These are phyloP conservation scores for Microdon myrmicae DNA, from an alignment of 2,888 invertebrate species.

Conservation along the genomic window DNA sequence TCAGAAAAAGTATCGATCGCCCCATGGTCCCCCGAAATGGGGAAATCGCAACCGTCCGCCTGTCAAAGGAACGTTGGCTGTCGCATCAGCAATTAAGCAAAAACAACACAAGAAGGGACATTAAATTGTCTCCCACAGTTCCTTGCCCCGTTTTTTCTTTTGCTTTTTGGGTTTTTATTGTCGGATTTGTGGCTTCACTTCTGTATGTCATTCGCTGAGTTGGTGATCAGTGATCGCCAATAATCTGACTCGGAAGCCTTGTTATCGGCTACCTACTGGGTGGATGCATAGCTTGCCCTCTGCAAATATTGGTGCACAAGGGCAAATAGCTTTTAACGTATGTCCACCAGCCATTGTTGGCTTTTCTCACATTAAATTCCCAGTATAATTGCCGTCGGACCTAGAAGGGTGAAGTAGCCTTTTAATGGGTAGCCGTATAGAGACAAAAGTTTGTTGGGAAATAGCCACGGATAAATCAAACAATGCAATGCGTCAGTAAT, in stretches of 20 bases:
- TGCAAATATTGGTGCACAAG: slow-evolving; percentile 29
- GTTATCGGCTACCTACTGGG: slow-evolving; percentile 12
- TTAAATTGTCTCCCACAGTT: slow-evolving; percentile 56
- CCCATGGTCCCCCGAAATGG: slow-evolving; percentile 33
- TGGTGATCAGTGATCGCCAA: slow-evolving; percentile 12
- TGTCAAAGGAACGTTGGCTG: slow-evolving; percentile 48
- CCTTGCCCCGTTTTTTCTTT: slow-evolving; percentile 19
- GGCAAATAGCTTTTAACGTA: slow-evolving; percentile 50
- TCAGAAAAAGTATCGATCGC: slow-evolving; percentile 9
- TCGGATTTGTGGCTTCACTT: slow-evolving; percentile 23
- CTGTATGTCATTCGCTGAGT: slow-evolving; percentile 13
- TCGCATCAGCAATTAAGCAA: slow-evolving; percentile 52
- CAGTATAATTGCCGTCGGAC: too few relatives aligned
- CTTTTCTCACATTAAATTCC: slow-evolving; percentile 38
- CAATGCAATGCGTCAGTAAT: background rate
- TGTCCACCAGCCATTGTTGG: slow-evolving; percentile 42
- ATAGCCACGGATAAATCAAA: background rate
- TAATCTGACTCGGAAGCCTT: background rate
- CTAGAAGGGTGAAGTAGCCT: too few relatives aligned
- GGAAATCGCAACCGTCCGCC: slow-evolving; percentile 48
- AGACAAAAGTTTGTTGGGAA: background rate
- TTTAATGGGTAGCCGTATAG: too few relatives aligned
- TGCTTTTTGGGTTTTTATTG: slow-evolving; percentile 6
- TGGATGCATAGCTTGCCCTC: slow-evolving; percentile 39
- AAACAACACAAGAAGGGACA: slow-evolving; percentile 55